phyloP scores from a whole-genome alignment of 2,888 invertebrate genomes.

The Heliconius ismenius region DNA sequence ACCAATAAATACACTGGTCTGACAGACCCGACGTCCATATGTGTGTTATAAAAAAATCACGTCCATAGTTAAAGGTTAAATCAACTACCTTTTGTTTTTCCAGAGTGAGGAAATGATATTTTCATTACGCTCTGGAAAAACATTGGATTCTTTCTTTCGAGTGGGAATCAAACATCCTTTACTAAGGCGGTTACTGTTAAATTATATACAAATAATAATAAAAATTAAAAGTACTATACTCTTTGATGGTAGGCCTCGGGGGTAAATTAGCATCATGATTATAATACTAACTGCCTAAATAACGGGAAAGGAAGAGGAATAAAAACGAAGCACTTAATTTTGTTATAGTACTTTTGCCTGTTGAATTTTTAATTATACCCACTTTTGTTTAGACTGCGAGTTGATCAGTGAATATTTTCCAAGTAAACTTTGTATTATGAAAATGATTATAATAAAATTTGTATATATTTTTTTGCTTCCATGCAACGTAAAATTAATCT shows the following conservation, averaged over 20 bases:
- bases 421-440: background rate
- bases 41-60: too few relatives aligned
- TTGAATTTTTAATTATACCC: constrained; percentile 18
- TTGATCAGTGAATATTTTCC: constrained; percentile 6
- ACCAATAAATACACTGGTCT: too few relatives aligned
- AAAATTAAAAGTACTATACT: background rate
- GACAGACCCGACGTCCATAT: too few relatives aligned
- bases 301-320: constrained; percentile 13
- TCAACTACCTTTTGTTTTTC: too few relatives aligned
- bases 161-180: too few relatives aligned
- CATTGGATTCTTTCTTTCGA: too few relatives aligned
- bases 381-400: background rate
- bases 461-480: too few relatives aligned
- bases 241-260: constrained; percentile 4
- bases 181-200: too few relatives aligned
- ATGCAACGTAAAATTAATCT: too few relatives aligned
- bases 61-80: too few relatives aligned
- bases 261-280: constrained; percentile 29
- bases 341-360: constrained; percentile 21
- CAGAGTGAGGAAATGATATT: too few relatives aligned
- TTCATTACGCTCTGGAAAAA: too few relatives aligned
- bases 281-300: constrained; percentile 32
- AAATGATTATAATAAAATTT: background rate
- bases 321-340: constrained; percentile 28
- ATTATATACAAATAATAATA: background rate